A percentile compares a stretch with the other conserved stretches of the same genome.
Conservation (phyloP, 2,113 vertebrate species). For the Porphyrio hochstetteri region DNA sequence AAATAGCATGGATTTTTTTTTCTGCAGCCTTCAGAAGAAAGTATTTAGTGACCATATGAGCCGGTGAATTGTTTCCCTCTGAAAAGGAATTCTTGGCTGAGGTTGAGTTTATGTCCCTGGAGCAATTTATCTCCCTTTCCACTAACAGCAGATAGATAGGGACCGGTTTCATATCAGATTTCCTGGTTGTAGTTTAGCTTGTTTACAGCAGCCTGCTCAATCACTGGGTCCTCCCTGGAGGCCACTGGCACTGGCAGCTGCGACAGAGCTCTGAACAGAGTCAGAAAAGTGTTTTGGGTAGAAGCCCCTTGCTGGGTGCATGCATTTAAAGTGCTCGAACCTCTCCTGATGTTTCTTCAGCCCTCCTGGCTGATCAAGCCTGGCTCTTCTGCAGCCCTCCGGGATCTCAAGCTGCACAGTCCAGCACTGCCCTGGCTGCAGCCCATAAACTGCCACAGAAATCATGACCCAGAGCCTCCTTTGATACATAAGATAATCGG, state of each 20-base stretch:
- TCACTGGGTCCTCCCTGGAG: background rate
- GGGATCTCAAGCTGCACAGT: fast-evolving
- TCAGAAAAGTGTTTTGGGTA: fast-evolving
- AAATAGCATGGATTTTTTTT: conserved; percentile 17
- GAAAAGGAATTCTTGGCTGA: conserved; percentile 18
- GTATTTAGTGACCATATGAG: background rate
- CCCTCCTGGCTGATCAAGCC: background rate
- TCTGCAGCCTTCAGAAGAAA: conserved; percentile 29
- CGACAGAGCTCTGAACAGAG: background rate
- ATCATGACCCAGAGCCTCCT: fast-evolving
- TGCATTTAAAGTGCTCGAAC: fast-evolving
- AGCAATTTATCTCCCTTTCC: background rate
- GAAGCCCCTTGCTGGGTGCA: background rate
- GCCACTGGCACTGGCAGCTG: background rate
- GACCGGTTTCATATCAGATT: background rate
- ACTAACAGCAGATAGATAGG: background rate
- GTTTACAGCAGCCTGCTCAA: background rate
- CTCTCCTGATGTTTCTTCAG: background rate
- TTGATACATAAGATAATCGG: fast-evolving
- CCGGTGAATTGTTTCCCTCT: background rate
- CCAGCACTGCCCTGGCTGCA: fast-evolving
- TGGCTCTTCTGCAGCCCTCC: background rate
- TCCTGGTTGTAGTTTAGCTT: background rate
- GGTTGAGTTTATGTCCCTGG: background rate
- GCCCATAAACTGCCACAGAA: fast-evolving